Evolutionary conservation across 2,797 vertebrate genomes (phyloP), one percentile per base, ranked within the genome.

Genomic region (Taenioides sp.): DNA sequence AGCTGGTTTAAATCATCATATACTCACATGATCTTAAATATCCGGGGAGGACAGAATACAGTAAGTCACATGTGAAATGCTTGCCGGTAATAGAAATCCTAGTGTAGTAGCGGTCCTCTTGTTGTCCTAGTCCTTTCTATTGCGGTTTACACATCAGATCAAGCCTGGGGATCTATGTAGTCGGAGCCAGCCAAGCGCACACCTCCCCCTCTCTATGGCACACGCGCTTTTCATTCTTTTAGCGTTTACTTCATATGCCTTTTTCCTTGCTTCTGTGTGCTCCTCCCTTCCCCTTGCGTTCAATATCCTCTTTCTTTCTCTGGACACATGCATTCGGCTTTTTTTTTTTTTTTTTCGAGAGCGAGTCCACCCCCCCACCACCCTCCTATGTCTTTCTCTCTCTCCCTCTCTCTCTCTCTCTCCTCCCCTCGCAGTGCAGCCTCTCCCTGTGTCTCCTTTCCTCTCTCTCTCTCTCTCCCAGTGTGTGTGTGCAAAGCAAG

Each of bases 241-340:
- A 75, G 75, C 84, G 84, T 90, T 89, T 87, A 90, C 91, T 91
- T 90, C 60, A 37, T 34, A 80, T 89, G 86, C 80, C 87, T 92
- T 91, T 91, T 84, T 88, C 79, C 87, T 92, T 89, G 92, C 89
- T 89, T 94, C 91, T 88, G 86, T 87, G 87, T 86, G 90, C 91
- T 92, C 92, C 92, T 94, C 93, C 92, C 92, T 93, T 94, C 90
- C 43, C 83, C 40, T 23, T 65, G 88, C 90, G 92, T 93, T 94
- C 92, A 92, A 91, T 93, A 94, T 93, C 91, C 91, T 89, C 90
- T 92, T 92, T 93, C 90, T 91, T 89, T 93, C 87, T 91, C 87
- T 91, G 79, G 55, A 82, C 87, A 86, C 89, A 93, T 90, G 87
- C 91, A 88, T 91, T 94, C 89, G 86, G 89, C 87, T 90, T 92